Base-by-base conservation (phyloP, 2,888 invertebrate species). In the Quadriops clusia region DNA sequence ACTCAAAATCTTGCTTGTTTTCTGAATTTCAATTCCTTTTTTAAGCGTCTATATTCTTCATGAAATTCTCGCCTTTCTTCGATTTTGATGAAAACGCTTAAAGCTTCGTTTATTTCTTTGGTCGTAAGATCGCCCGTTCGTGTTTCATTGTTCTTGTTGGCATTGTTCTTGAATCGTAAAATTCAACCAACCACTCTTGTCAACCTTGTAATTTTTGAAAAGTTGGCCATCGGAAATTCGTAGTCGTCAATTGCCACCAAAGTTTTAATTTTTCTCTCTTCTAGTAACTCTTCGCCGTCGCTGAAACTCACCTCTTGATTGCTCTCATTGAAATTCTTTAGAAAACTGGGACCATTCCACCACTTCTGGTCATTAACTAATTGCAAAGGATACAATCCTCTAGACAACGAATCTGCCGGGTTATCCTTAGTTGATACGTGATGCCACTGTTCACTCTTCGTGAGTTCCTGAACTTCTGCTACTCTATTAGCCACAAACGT, bases 401-500 rank as follows among this genome's bases (percentile, higher is more conserved):
- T 30, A n/a, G 42, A 38, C 3, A 44, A 33, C 4, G 43, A 14
- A 27, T 48, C 47, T 6, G 44, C 45, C 13, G 43, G 43, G 36
- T 48, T 48, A 17, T 45, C 37, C 3, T 23, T 13, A 9, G 41
- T 30, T 10, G 5, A 8, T 7, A 49, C 40, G 32, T 49, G 44
- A 17, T 33, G 15, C 47, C 48, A 49, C 17, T 32, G 9, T 14
- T 25, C 8, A 5, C 9, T 9, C 10, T 34, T 17, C 4, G 37
- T 36, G 9, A 39, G 17, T 12, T 23, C 5, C 17, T 42, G 40
- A 18, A 49, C 48, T 33, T 39, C 35, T 13, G 40, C 13, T 2
- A 49, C 40, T n/a, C 46, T 23, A 34, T 49, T 40, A 8, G 34
- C 34, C 3, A 49, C 44, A 32, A 46, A 49, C 1, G 44, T 46